Base-by-base conservation (phyloP, 2,797 vertebrate species). In the Anas flavirostris region DNA sequence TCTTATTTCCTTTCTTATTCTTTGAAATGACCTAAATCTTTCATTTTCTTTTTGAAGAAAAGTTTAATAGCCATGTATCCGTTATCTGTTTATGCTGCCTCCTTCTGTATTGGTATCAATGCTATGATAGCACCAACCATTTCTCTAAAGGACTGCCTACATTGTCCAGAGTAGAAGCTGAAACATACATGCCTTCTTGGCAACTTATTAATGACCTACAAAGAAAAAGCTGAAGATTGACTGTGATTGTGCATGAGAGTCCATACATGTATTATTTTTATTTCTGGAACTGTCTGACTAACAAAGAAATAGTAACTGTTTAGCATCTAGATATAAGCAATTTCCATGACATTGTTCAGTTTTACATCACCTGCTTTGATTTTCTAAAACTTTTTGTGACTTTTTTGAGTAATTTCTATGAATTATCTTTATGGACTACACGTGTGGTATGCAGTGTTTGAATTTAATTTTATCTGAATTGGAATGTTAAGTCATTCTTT, bases 1-100 rank as follows among this genome's bases (percentile, higher is more conserved):
- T 96, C 93, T 97, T 97, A 95, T 97, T 97, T 97, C 81, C 58
- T 46, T 35, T 92, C 48, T 64, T 44, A 3, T 31, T 87, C 64
- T 79, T 63, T 68, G 25, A 79, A 76, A 84, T 76, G 1, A 50
- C 44, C 8, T 60, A 22, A 63, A 31, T 86, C 2, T 52, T 55
- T 82, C 48, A 8, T 83, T 25, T 79, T 16, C 26, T 58, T 69
- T 86, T 67, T 37, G 56, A 81, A 75, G 31, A 53, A 28, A 62
- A 69, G 53, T 58, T 60, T 41, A 67, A 11, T 63, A 28, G 31
- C 12, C 48, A 62, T 12, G 12, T 75, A 23, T 60, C 22, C 2
- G 3, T 64, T 76, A 76, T 41, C 46, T 88, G 25, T 82, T 91
- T 35, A 25, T 22, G 26, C 35, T 70, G 0, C 46, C 46, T 55